Percentiles rank a stretch among this genome's conserved stretches.
Conservation (phyloP, 2,888 invertebrate species). For the Timandra comae region DNA sequence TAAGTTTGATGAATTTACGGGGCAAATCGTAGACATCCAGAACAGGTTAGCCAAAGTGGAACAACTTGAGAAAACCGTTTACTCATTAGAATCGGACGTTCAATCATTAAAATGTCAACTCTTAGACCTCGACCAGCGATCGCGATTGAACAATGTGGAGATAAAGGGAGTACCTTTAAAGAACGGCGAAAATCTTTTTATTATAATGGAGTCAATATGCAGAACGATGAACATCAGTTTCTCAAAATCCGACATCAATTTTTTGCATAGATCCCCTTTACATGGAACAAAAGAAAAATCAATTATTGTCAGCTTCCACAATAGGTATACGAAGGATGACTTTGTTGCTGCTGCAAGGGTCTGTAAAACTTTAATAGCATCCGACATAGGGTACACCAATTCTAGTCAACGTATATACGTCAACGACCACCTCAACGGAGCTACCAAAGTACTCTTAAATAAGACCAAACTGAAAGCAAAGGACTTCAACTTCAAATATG, state of each 20-base stretch:
- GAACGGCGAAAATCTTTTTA: slow-evolving; percentile 18
- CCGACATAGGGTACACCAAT: slow-evolving; percentile 1
- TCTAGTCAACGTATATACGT: slow-evolving; percentile 1
- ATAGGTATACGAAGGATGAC: slow-evolving; percentile 4
- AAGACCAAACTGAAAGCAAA: slow-evolving; percentile 12
- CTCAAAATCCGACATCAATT: slow-evolving; percentile 2
- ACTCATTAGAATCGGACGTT: slow-evolving; percentile 8
- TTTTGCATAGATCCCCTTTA: not conserved
- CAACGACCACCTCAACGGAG: slow-evolving; percentile 3
- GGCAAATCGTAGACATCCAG: slow-evolving; percentile 3
- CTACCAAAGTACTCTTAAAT: slow-evolving; percentile 1
- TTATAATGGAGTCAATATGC: slow-evolving; percentile 1
- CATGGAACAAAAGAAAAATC: slow-evolving; percentile 3
- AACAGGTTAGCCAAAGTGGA: slow-evolving; percentile 4
- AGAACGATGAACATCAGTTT: not conserved
- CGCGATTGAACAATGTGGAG: slow-evolving; percentile 14
- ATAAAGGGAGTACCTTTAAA: slow-evolving; percentile 19
- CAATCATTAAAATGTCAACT: slow-evolving; percentile 4
- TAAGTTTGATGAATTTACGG: slow-evolving; percentile 4
- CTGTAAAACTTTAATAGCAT: not conserved
- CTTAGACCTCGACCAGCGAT: slow-evolving; percentile 9
- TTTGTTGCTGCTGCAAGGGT: slow-evolving; percentile 3
- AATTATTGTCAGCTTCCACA: slow-evolving; percentile 4
- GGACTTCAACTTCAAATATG: slow-evolving; percentile 9
- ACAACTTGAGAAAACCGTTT: slow-evolving; percentile 4